Evolutionary conservation across 2,797 vertebrate genomes (phyloP), one percentile per base, ranked within the genome.

Genomic region (Tenualosa thibaudeaui): DNA sequence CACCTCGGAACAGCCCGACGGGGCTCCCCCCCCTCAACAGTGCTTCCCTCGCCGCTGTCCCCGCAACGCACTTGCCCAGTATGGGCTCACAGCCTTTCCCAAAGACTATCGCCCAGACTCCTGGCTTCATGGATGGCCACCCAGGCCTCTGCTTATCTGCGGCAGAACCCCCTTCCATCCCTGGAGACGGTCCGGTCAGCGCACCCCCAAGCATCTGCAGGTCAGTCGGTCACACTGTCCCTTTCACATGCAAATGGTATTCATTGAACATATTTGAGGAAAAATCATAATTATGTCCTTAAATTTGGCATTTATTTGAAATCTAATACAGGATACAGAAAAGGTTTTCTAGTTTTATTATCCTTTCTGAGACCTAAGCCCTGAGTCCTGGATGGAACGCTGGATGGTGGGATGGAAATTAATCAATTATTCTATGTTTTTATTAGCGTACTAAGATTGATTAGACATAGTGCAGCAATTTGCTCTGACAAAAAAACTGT

Each of bases 151-250:
- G 97, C 83, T 93, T 97, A 75, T 95, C 97, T 0, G 94, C 93
- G 54, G 93, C 95, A 6, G 97, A 98, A 84, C 96, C 96, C 8
- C 94, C 95, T 17, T 91, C 95, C 58, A 90, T 94, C n/a, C 91
- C 90, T 2, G 92, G 93, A 71, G 97, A 98, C 0, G 94, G 96
- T 86, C 94, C 96, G 0, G 82, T 97, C 89, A 99, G 98, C 56
- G 97, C 97, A 6, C 97, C 98, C 1, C 96, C 97, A 81, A 99
- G 98, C 58, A 95, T 99, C 86, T 99, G 98, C 97, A 99, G 98
- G 98, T 99, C 86, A 94, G 94, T 89, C 3, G 5, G 46, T 5
- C 26, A 37, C 10, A 37, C 31, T 4, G 17, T 26, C 68, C 7
- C 17, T 19, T 37, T 37, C 19, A 17, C 9, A 46, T 40, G 15